phyloP scores from a whole-genome alignment of 2,113 vertebrate genomes.

The Hippopotamus amphibius region DNA sequence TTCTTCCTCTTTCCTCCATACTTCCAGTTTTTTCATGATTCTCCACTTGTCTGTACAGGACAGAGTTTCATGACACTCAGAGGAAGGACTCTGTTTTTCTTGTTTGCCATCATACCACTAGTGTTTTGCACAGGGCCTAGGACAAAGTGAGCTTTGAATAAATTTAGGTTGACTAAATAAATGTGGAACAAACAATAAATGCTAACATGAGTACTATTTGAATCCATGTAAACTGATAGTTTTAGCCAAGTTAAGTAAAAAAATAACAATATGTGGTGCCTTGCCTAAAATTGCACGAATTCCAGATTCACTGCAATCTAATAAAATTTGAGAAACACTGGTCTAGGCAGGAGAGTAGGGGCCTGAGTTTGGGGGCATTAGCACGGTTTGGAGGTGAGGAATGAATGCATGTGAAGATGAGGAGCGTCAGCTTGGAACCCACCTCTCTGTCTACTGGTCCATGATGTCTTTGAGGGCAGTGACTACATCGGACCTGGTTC shows the following conservation, averaged over 20 bases:
- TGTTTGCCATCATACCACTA: neutral
- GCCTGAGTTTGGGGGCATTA: neutral
- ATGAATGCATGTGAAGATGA: neutral
- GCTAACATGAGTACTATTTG: neutral
- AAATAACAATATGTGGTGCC: neutral
- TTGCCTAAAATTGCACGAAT: neutral
- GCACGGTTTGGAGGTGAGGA: neutral
- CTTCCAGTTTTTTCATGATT: neutral
- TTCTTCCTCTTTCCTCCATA: neutral
- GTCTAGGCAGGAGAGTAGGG: neutral
- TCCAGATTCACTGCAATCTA: neutral
- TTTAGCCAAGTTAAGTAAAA: neutral
- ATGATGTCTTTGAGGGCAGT: neutral
- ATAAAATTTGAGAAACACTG: neutral
- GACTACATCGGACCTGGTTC: neutral
- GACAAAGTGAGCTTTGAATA: neutral
- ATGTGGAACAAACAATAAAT: neutral
- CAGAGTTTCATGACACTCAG: neutral
- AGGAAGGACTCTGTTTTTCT: neutral
- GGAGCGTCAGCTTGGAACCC: fast-evolving
- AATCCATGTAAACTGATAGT: neutral
- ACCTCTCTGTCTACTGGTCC: neutral
- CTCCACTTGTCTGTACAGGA: neutral
- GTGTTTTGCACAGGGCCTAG: neutral
- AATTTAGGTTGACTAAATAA: neutral